phyloP scores from a whole-genome alignment of 2,113 vertebrate species.

The Barbus barbus region DNA sequence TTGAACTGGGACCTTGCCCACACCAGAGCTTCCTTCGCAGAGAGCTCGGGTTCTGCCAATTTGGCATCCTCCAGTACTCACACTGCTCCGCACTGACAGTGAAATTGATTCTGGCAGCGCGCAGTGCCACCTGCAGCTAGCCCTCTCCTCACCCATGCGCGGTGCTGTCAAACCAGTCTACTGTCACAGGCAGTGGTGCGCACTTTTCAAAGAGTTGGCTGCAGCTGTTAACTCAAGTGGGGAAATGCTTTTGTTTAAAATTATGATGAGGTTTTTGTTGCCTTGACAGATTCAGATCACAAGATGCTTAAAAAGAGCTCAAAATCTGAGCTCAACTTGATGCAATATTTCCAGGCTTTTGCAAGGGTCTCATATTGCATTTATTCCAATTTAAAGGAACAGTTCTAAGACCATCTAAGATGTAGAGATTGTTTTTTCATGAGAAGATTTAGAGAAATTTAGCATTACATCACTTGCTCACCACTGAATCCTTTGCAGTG shows the following conservation, averaged over 20 bases:
- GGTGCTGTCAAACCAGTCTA: slow-evolving; percentile 26
- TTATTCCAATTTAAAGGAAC: neutral
- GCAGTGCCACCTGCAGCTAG: slow-evolving; percentile 36
- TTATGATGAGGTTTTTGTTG: slow-evolving; percentile 29
- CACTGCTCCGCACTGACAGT: slow-evolving; percentile 18
- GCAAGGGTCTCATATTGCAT: neutral
- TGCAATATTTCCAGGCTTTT: neutral
- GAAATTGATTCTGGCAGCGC: slow-evolving; percentile 40
- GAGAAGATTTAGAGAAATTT: too few relatives aligned
- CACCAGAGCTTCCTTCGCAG: slow-evolving; percentile 25
- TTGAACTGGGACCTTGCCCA: slow-evolving; percentile 7
- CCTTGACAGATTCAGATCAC: slow-evolving; percentile 34
- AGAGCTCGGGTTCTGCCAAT: slow-evolving; percentile 32
- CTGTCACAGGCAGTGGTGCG: neutral
- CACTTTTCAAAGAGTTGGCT: slow-evolving; percentile 26
- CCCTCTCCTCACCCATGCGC: slow-evolving; percentile 15
- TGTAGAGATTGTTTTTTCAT: too few relatives aligned
- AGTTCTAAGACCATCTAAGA: too few relatives aligned
- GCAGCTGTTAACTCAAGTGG: neutral
- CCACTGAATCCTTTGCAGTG: too few relatives aligned
- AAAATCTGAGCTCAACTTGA: neutral
- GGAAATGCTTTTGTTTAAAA: neutral
- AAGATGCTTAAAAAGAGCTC: neutral
- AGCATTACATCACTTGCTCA: neutral
- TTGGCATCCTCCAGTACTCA: slow-evolving; percentile 38